A percentile compares a stretch with the other conserved stretches of the same genome.
phyloP scores from a whole-genome alignment of 2,113 vertebrate species.

The Clupea harengus region DNA sequence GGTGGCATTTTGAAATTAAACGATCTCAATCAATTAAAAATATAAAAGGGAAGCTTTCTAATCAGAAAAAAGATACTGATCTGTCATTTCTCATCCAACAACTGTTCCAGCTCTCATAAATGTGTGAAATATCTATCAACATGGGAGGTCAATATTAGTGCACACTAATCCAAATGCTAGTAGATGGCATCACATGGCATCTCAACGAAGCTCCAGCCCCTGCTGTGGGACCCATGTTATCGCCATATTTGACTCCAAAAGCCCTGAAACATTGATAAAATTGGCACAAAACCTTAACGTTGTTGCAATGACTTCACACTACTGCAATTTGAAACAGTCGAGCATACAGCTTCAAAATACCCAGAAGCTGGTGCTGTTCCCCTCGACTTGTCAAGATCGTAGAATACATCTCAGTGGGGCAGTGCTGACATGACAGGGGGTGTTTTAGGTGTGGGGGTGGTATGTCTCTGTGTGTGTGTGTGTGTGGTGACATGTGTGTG shows the following conservation, averaged over 20 bases:
- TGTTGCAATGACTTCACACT: background rate
- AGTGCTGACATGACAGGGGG: background rate
- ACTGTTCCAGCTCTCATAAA: background rate
- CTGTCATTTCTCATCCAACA: background rate
- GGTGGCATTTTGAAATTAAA: background rate
- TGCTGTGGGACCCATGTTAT: background rate
- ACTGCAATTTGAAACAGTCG: background rate
- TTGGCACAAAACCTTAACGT: background rate
- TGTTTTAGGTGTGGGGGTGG: background rate
- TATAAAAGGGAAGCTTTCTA: background rate
- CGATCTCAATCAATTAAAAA: background rate
- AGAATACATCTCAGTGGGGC: background rate
- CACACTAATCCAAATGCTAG: background rate
- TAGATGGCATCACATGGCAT: background rate
- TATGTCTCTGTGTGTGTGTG: constrained; percentile 15
- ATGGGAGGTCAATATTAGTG: background rate
- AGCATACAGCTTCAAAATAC: background rate
- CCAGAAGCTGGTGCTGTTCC: background rate
- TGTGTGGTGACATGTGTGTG: constrained; percentile 7
- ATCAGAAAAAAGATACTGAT: background rate
- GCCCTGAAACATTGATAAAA: background rate
- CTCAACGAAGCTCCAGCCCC: background rate
- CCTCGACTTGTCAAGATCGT: background rate
- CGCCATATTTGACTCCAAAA: background rate
- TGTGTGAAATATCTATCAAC: background rate